Conservation (phyloP, 2,113 vertebrate species). For the Actenoides hombroni region DNA sequence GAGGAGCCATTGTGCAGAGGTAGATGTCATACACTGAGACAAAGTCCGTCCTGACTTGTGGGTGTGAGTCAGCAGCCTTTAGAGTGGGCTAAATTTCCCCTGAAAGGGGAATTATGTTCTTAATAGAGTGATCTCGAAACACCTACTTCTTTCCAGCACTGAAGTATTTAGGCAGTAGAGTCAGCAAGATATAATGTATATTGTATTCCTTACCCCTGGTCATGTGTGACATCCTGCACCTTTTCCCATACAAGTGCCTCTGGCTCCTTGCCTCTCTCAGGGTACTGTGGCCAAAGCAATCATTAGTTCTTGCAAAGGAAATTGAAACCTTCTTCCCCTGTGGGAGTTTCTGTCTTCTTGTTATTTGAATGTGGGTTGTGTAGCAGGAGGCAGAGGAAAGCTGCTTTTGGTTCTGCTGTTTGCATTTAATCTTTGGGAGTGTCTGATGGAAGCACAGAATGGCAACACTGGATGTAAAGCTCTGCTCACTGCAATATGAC, state of each 20-base stretch:
- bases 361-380: not conserved
- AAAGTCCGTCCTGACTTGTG: accelerated
- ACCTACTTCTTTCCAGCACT: not conserved
- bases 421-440: not conserved
- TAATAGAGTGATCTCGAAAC: not conserved
- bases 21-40: not conserved
- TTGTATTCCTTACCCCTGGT: not conserved
- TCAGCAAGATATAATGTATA: not conserved
- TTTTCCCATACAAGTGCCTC: not conserved
- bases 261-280: not conserved
- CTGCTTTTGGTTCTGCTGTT: not conserved
- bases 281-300: conserved; percentile 12
- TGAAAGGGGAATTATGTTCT: not conserved
- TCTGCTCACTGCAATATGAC: not conserved
- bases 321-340: not conserved
- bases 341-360: not conserved
- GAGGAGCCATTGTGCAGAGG: not conserved
- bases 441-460: not conserved
- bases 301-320: not conserved
- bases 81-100: not conserved
- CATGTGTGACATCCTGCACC: not conserved
- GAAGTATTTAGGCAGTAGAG: not conserved
- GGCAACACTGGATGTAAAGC: not conserved
- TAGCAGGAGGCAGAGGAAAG: not conserved
- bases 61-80: not conserved